Base-by-base conservation (phyloP, 2,888 invertebrate genomes). In the Ceraclea dissimilis region DNA sequence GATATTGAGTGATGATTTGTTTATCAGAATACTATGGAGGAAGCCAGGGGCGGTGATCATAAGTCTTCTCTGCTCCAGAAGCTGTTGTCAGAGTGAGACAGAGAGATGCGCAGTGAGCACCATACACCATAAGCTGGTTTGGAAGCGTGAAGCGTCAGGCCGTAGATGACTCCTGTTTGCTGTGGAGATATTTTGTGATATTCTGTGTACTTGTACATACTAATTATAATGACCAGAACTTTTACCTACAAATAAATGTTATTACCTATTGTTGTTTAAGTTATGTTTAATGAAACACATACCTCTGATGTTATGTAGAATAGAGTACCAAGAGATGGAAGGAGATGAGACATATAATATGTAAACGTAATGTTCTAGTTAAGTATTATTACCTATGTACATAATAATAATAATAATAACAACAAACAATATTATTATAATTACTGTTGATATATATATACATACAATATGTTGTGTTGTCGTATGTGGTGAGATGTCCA, bases 11-110 rank as follows among this genome's bases (percentile, higher is more conserved):
- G n/a, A n/a, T n/a, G 39, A 8, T 39, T 5, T n/a, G 13, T 39
- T 4, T 39, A 78, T 33, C 82, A 83, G 83, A 85, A 78, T 86
- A 80, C 81, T 81, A 83, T 81, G 80, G 87, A 83, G 79, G 85
- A 85, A 75, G 81, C 78, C 69, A 83, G 79, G 73, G 84, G 79
- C 78, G 85, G 84, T 81, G 88, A 88, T 82, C 85, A 85, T 75
- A 86, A 83, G 71, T 86, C 89, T 66, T 90, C 90, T 70, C 79
- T 91, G 71, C 81, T 91, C 68, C 90, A 90, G 79, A 89, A 91
- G 76, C 80, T 91, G 70, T 79, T 92, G 70, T 90, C 90, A 66
- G 90, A 91, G 81, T 86, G 83, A 84, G 44, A 4, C 31, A 4
- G 47, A 73, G 72, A 69, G 67, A 63, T 68, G 68, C 4, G 26